Conservation (phyloP, 2,113 vertebrate genomes). For the Eclectus roratus region DNA sequence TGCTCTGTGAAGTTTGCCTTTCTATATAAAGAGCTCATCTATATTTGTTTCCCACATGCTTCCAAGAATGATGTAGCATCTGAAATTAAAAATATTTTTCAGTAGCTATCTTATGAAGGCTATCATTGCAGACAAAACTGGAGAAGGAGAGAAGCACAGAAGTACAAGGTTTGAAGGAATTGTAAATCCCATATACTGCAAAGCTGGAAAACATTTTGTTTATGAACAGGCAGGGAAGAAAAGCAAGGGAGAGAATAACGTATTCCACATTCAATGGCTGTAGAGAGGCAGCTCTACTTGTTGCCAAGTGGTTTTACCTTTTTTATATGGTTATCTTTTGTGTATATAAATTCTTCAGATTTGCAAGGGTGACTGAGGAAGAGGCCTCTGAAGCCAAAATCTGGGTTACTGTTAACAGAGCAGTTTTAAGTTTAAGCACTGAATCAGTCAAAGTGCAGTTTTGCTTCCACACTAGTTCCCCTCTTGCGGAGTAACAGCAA, state of each 20-base stretch:
- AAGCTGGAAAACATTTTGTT: neutral
- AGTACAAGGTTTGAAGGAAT: neutral
- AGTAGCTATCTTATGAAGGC: neutral
- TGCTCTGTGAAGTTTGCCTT: conserved; percentile 23
- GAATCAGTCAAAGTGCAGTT: neutral
- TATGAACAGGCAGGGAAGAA: neutral
- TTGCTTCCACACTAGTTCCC: neutral
- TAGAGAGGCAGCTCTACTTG: neutral
- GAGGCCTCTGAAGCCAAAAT: conserved; percentile 14
- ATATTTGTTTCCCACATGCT: conserved; percentile 33
- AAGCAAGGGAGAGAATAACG: neutral
- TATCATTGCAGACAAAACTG: conserved; percentile 2
- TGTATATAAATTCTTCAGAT: neutral
- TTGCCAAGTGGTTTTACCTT: neutral
- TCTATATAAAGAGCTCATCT: conserved; percentile 10
- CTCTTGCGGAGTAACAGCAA: neutral
- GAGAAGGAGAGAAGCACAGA: neutral
- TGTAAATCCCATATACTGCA: neutral
- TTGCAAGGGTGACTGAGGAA: conserved; percentile 1
- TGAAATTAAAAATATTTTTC: conserved; percentile 39
- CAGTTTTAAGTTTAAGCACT: conserved; percentile 15
- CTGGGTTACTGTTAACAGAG: neutral
- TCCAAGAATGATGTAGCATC: conserved; percentile 35
- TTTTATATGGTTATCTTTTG: neutral
- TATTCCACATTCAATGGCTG: neutral